These are phyloP conservation scores for Aphelinus atriplicis DNA, from an alignment of 1,140 invertebrate species.

Conservation along the genomic window DNA sequence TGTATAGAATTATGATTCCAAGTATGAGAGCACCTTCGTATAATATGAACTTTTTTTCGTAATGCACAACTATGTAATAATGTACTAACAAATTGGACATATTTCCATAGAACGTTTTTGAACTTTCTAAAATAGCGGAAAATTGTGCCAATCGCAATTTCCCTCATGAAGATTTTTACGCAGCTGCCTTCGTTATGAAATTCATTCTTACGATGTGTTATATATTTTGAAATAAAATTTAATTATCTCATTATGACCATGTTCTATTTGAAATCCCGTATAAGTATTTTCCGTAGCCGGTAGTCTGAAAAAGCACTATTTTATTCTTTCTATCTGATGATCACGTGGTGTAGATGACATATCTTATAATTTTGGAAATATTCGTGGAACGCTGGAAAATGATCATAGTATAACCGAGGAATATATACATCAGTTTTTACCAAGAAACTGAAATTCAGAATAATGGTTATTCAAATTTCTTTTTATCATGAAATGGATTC, in stretches of 20 bases:
- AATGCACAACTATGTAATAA: constrained; percentile 18
- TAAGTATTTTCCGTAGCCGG: too few species aligned
- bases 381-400: too few species aligned
- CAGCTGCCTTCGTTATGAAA: not conserved
- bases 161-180: not conserved
- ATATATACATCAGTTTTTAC: too few species aligned
- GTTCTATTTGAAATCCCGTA: too few species aligned
- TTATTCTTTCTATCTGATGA: too few species aligned
- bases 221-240: constrained; percentile 19
- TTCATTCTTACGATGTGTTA: constrained; percentile 10
- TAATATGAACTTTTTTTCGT: not conserved
- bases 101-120: not conserved
- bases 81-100: not conserved
- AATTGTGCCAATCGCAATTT: not conserved
- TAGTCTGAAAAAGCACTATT: too few species aligned
- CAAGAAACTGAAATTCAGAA: too few species aligned
- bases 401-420: too few species aligned
- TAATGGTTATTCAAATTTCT: too few species aligned
- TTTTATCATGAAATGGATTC: too few species aligned
- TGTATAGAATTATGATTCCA: not conserved
- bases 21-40: not conserved
- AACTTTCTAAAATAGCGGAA: not conserved
- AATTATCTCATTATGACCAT: not conserved
- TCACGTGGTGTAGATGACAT: too few species aligned
- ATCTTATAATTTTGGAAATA: too few species aligned